Base-by-base conservation (phyloP, 2,797 vertebrate genomes). In the Ptychadena robeensis region DNA sequence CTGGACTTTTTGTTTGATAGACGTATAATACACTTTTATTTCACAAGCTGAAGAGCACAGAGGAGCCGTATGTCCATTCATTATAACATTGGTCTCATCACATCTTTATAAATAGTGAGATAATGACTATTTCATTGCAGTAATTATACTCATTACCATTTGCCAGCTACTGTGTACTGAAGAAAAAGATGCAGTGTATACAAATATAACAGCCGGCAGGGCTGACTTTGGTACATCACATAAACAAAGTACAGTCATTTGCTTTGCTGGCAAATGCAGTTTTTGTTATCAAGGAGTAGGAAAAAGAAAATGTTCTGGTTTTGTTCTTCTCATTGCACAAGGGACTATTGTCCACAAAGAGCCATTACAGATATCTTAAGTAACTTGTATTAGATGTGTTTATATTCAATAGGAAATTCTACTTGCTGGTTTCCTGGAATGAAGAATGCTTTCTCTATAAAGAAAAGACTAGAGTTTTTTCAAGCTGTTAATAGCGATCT, bases 321-420 rank as follows among this genome's bases (percentile, higher is more conserved):
- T 53, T 28, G 12, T 37, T 44, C 12, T 65, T 38, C 44, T 30
- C 28, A 0, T 9, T 30, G 10, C 63, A 67, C 64, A 32, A 66
- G 37, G 25, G 30, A 9, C 38, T 35, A 78, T 70, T 79, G 66
- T 79, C 44, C 6, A 70, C 18, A 38, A 68, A 31, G 34, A 70
- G 70, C 63, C 28, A 38, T 70, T 48, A 48, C 38, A 37, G 66
- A 37, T 61, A 32, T 25, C 32, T 70, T 79, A 11, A 69, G 63
- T 15, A 38, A 28, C 67, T 63, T 12, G 18, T 28, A 48, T 77
- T 44, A 31, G 63, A 80, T 44, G 28, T 32, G 11, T 15, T 44
- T 80, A 34, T 63, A 57, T 64, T 80, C 78, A 80, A 72, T 72
- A 71, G 25, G 25, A 64, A 38, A 9, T 61, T 44, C 22, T 37